A percentile compares a stretch with the other conserved stretches of the same genome.
These are phyloP conservation scores for Pyrocephalus nanus DNA, from an alignment of 2,797 vertebrate species.

Conservation along the genomic window DNA sequence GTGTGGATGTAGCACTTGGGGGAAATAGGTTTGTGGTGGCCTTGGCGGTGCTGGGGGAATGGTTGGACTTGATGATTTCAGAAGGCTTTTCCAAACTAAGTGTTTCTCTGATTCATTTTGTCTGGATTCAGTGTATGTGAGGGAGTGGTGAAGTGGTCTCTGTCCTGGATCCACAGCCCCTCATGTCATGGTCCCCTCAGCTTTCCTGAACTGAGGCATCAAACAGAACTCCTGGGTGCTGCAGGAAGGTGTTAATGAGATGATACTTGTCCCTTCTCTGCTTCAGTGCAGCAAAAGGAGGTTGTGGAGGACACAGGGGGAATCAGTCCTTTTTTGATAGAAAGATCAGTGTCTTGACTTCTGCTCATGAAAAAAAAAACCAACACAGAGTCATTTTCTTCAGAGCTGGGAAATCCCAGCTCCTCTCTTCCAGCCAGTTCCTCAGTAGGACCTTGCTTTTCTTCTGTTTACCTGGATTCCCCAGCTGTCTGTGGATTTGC, in stretches of 20 bases:
- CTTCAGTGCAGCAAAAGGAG: not conserved
- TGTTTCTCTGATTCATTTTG: not conserved
- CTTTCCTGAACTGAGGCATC: not conserved
- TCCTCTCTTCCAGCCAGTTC: not conserved
- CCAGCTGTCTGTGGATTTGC: not conserved
- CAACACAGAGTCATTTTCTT: not conserved
- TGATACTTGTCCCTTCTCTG: not conserved
- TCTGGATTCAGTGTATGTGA: rapidly evolving
- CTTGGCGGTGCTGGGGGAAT: not conserved
- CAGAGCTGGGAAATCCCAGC: not conserved
- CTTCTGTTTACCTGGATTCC: not conserved
- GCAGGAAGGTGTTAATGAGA: not conserved
- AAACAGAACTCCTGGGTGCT: not conserved
- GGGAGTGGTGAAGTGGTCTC: not conserved
- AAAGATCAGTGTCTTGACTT: not conserved
- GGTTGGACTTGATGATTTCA: not conserved
- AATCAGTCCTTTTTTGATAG: not conserved
- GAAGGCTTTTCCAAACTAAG: not conserved
- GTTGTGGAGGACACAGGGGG: not conserved
- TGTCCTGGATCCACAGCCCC: not conserved
- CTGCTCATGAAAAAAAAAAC: not conserved
- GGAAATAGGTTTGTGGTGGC: not conserved
- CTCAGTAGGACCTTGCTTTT: not conserved
- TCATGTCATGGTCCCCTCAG: not conserved
- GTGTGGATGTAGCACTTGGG: not conserved